Base-by-base conservation (phyloP, 1,140 invertebrate species). In the Brachionus plicatilis region DNA sequence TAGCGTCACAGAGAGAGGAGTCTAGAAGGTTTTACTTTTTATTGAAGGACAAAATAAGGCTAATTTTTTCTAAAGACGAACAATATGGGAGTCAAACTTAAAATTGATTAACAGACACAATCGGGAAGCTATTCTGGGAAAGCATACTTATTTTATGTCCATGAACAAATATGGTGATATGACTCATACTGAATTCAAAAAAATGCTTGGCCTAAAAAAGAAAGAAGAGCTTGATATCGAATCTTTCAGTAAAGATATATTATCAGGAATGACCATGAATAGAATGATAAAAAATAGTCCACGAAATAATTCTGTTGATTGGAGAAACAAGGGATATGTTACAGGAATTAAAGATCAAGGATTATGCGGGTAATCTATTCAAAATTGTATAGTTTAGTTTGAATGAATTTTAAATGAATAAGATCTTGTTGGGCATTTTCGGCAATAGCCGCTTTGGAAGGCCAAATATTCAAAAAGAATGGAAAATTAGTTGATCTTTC, bases 401-500 rank as follows among this genome's bases (percentile, higher is more conserved):
- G 12, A 70, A 29, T 33, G 8, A 37, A 37, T 12, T 70, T 70
- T 37, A 20, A n/a, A 70, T 37, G 6, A 37, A 7, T 47, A 12
- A 72, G 68, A 14, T 72, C 66, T 12, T 72, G 45, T 24, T 84
- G 47, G 66, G 83, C 83, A 14, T 84, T 84, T 37, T 72, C 66
- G 7, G 29, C 66, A 17, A 41, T 96, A 86, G 97, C 96, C 29
- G 91, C 97, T 0, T 90, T 99, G 24, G 97, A 99, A 91, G 96
- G 94, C 14, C 97, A 99, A 89, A 94, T 97, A 89, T 97, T 94
- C 90, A 93, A 95, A 85, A 93, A 94, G 88, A 93, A 92, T 33
- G 94, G 94, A 68, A 92, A 93, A 85, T 91, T 99, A 12, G 92
- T 96, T 5, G 96, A 95, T 3, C 92, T 99, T 0, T 97, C 95